Evolutionary conservation across 1,140 invertebrate species (phyloP), one percentile per base, ranked within the genome.

Genomic region (Heliothis virescens): DNA sequence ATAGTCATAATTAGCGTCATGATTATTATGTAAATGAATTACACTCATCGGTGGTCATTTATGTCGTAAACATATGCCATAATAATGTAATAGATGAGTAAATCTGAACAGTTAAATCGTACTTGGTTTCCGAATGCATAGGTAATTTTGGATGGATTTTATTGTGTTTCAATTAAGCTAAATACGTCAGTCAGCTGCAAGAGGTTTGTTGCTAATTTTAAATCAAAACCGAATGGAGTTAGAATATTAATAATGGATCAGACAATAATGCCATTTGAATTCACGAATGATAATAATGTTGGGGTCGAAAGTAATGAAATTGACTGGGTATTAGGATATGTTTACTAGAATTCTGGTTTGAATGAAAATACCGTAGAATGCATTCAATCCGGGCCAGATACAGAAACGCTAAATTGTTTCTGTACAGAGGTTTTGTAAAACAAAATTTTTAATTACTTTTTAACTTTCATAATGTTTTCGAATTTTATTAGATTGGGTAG

Each of bases 141-240:
- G 67, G 21, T 69, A 52, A 69, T 69, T 52, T 26, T 9, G 47
- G 12, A 21, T 67, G 63, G 63, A 18, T 18, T 50, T 26, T 47
- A 69, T 69, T 52, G 65, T 12, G 21, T 69, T 69, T 69, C 65
- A 71, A 71, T 71, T 71, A 71, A 53, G 67, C 67, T 52, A 71
- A 71, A 71, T 71, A 29, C 26, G 67, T 29, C 48, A 71, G 18
- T 53, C 13, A 71, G 48, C 48, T 21, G 21, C 67, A 52, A 52
- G 48, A 71, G 47, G 48, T 53, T 53, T 53, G 52, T 52, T 12
- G 48, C 48, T 71, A 53, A 71, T 71, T 71, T 71, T 69, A 69
- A 53, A 62, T 29, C 59, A 5, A 18, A 26, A 34, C 13, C 13
- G 9, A 62, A 52, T 69, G 65, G 65, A 52, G 47, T 69, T 26